Conservation (phyloP, 2,888 invertebrate species). For the Unio delphinus region DNA sequence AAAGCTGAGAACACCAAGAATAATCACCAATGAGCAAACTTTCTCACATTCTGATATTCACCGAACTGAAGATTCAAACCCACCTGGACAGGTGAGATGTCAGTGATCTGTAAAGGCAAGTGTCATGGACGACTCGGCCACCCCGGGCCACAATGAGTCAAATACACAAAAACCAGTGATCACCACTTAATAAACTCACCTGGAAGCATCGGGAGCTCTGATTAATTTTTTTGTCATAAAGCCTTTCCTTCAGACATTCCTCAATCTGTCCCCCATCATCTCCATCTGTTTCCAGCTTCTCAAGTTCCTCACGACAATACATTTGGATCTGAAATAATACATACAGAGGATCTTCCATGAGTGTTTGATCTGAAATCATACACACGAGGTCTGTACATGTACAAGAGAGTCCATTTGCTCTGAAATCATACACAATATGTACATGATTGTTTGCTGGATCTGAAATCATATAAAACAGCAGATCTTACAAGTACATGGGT, state of each 20-base stretch:
- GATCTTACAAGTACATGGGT: too few species aligned
- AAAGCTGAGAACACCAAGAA: too few species aligned
- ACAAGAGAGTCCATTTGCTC: too few species aligned
- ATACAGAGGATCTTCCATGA: too few species aligned
- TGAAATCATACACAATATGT: too few species aligned
- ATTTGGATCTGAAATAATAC: slow-evolving; percentile 35
- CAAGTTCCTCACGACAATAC: slow-evolving; percentile 44
- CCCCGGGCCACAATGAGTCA: background rate
- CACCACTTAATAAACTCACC: slow-evolving; percentile 10
- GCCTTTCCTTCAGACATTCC: slow-evolving; percentile 86
- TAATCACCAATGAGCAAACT: too few species aligned
- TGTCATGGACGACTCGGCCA: background rate
- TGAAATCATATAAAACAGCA: too few species aligned
- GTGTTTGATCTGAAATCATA: too few species aligned
- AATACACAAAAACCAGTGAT: background rate
- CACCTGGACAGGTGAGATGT: background rate
- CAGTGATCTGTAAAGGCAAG: background rate
- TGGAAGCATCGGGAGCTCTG: slow-evolving; percentile 18
- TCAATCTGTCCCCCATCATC: slow-evolving; percentile 79
- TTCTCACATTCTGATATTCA: background rate
- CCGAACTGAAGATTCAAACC: background rate
- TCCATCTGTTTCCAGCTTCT: slow-evolving; percentile 73
- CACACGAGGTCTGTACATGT: too few species aligned
- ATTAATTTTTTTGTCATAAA: slow-evolving; percentile 24
- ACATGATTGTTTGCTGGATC: too few species aligned